Percentiles rank a stretch among this genome's conserved stretches.
Evolutionary conservation across 2,888 invertebrate species (phyloP).

Genomic region (Leptopilina myrica): DNA sequence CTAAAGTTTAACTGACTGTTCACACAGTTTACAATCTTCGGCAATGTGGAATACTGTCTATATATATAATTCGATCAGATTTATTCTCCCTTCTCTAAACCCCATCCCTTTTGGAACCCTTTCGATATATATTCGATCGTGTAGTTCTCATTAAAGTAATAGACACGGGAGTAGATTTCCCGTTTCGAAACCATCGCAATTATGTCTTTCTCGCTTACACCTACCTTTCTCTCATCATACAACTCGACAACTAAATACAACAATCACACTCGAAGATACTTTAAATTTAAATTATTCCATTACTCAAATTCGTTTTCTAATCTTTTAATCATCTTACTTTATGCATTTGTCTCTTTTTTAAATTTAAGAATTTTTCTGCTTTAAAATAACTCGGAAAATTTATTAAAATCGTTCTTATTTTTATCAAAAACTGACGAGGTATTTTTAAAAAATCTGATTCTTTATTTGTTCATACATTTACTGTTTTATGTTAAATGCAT

Average conservation of each 20-base stretch:
- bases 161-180: slow-evolving; percentile 36
- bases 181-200: slow-evolving; percentile 1
- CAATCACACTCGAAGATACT: background rate
- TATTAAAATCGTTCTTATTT: too few relatives aligned
- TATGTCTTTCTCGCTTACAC: background rate
- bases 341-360: too few relatives aligned
- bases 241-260: background rate
- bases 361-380: too few relatives aligned
- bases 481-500: too few relatives aligned
- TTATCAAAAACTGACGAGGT: too few relatives aligned
- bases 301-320: background rate
- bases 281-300: slow-evolving; percentile 7
- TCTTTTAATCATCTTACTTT: background rate
- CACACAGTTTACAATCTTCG: slow-evolving; percentile 27
- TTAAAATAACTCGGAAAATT: too few relatives aligned
- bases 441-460: too few relatives aligned
- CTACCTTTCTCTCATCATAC: background rate
- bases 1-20: slow-evolving; percentile 33
- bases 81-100: background rate
- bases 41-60: slow-evolving; percentile 17
- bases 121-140: slow-evolving; percentile 12
- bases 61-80: slow-evolving; percentile 25
- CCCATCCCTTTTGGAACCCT: too few relatives aligned
- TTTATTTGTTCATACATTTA: too few relatives aligned
- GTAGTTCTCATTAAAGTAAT: slow-evolving; percentile 35